Conservation (phyloP, 2,797 vertebrate genomes). For the Podargus strigoides region DNA sequence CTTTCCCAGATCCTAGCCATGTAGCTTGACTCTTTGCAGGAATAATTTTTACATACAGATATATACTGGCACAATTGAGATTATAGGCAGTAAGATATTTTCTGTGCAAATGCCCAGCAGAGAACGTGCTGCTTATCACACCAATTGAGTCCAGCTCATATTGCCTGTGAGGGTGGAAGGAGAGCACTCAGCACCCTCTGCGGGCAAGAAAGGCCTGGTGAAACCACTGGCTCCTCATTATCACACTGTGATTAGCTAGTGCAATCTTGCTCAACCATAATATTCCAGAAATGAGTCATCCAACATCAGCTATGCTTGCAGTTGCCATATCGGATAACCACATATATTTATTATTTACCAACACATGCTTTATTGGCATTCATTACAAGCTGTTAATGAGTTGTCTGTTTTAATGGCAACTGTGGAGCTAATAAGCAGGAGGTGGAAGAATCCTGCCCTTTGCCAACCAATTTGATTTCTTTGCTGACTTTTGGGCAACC, state of each 20-base stretch:
- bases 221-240: not conserved
- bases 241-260: not conserved
- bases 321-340: constrained; percentile 27
- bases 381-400: constrained; percentile 63
- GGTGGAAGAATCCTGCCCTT: constrained; percentile 5
- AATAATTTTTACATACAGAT: not conserved
- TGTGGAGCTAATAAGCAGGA: not conserved
- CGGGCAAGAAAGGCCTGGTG: not conserved
- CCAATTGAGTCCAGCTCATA: not conserved
- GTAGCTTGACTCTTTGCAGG: not conserved
- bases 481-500: not conserved
- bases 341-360: constrained; percentile 62
- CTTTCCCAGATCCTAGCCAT: not conserved
- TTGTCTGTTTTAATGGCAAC: constrained; percentile 30
- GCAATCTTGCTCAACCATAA: not conserved
- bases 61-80: not conserved
- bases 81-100: not conserved
- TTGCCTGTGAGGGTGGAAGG: not conserved
- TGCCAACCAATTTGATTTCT: constrained; percentile 23
- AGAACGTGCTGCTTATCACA: not conserved
- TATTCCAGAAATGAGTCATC: constrained; percentile 8
- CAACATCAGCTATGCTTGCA: not conserved
- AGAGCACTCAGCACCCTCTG: not conserved
- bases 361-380: constrained; percentile 27
- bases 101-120: not conserved